phyloP scores from a whole-genome alignment of 1,140 invertebrate species.

The Macrocentrus cingulum region DNA sequence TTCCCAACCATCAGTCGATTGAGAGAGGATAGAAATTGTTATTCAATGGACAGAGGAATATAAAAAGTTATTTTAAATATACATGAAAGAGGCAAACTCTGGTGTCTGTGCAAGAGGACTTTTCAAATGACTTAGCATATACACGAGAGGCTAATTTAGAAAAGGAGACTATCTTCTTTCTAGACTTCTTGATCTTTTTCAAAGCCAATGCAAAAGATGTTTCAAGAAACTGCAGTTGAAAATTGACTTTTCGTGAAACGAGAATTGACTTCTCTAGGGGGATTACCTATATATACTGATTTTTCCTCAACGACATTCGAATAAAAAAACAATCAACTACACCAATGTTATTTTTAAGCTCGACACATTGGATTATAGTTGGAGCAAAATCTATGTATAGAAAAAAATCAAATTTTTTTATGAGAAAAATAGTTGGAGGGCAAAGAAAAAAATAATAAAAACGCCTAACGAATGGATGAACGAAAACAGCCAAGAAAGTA shows the following conservation, averaged over 20 bases:
- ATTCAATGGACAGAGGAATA: no score
- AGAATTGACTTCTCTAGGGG: conserved; percentile 23
- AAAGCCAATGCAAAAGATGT: conserved; percentile 6
- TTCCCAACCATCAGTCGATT: no score
- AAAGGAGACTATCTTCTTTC: not conserved
- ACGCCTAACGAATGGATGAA: conserved; percentile 12
- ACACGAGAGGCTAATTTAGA: not conserved
- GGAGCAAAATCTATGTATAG: not conserved
- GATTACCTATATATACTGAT: conserved; percentile 30
- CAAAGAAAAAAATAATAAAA: conserved; percentile 6
- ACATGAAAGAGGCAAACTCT: no score
- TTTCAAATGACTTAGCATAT: not conserved
- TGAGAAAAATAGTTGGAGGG: conserved; percentile 14
- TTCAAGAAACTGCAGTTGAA: conserved; percentile 21
- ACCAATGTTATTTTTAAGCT: conserved; percentile 30
- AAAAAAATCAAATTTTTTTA: conserved; percentile 4
- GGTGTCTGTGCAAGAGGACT: no score
- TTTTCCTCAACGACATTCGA: not conserved
- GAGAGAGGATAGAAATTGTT: no score
- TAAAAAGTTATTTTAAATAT: no score
- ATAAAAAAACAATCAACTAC: conserved; percentile 19
- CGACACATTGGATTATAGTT: not conserved
- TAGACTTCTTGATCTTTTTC: conserved; percentile 13
- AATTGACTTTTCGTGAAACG: conserved; percentile 26
- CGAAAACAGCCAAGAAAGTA: not conserved